phyloP scores from a whole-genome alignment of 2,888 invertebrate genomes.

The Xanthia togata region DNA sequence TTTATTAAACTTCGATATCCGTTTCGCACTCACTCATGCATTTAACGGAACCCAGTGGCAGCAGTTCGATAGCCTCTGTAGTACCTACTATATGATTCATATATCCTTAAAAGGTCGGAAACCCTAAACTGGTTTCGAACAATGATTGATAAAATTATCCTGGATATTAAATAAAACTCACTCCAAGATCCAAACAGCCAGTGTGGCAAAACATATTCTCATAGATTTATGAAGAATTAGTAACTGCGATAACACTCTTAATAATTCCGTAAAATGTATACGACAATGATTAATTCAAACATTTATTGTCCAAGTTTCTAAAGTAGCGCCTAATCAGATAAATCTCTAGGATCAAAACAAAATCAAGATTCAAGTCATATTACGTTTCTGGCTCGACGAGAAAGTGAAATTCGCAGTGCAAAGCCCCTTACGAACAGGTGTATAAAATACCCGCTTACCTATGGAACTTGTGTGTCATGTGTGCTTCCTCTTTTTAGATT shows the following conservation, averaged over 20 bases:
- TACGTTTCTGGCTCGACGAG: slow-evolving; percentile 43
- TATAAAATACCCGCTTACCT: slow-evolving; percentile 38
- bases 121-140: background rate
- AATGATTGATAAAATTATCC: background rate
- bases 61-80: slow-evolving; percentile 10
- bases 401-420: slow-evolving; percentile 54
- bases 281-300: background rate
- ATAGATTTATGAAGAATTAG: background rate
- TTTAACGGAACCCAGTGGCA: background rate
- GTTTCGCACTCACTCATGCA: background rate
- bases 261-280: slow-evolving; percentile 6
- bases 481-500: slow-evolving; percentile 85
- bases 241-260: background rate
- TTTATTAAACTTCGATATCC: slow-evolving; percentile 17
- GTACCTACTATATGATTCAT: slow-evolving; percentile 11
- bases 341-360: slow-evolving; percentile 33
- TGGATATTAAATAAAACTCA: slow-evolving; percentile 4
- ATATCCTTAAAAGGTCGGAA: slow-evolving; percentile 9
- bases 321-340: slow-evolving; percentile 8
- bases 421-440: slow-evolving; percentile 41
- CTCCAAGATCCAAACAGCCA: background rate
- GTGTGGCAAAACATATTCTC: background rate
- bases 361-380: slow-evolving; percentile 47
- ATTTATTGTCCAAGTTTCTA: slow-evolving; percentile 23
- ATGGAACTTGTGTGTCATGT: slow-evolving; percentile 43